phyloP scores from a whole-genome alignment of 2,113 vertebrate species.

The Meleagris gallopavo region DNA sequence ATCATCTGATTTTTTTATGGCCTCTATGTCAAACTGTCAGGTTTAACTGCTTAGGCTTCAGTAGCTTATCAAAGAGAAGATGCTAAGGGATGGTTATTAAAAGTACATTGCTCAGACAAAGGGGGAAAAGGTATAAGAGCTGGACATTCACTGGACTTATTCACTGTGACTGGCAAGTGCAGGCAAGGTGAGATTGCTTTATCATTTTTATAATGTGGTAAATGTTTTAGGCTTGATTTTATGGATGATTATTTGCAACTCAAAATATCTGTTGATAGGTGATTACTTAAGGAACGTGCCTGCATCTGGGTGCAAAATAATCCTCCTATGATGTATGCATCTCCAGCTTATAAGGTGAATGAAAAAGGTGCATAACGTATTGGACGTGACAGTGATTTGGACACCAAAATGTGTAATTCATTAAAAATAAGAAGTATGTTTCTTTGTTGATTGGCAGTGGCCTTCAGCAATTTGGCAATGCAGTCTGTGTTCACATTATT shows the following conservation, averaged over 20 bases:
- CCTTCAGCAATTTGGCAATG: neutral
- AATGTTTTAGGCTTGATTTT: constrained; percentile 1
- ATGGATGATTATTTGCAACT: neutral
- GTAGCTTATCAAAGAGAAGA: neutral
- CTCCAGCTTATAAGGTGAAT: neutral
- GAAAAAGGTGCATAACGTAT: neutral
- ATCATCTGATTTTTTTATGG: neutral
- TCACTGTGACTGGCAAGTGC: neutral
- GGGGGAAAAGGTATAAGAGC: neutral
- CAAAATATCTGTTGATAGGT: neutral
- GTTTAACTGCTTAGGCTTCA: neutral
- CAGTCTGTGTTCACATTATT: neutral
- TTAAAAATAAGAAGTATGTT: neutral
- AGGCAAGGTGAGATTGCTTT: neutral
- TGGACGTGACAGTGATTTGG: neutral
- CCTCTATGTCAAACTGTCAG: neutral
- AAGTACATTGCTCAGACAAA: neutral
- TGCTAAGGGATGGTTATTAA: neutral
- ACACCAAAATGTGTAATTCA: neutral
- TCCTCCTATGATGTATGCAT: neutral
- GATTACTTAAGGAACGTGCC: neutral
- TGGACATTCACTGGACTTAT: neutral
- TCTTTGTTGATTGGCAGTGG: neutral
- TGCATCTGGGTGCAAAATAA: neutral
- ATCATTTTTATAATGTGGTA: neutral